These are phyloP conservation scores for Istiophorus platypterus DNA, from an alignment of 2,113 vertebrate species.

Conservation along the genomic window DNA sequence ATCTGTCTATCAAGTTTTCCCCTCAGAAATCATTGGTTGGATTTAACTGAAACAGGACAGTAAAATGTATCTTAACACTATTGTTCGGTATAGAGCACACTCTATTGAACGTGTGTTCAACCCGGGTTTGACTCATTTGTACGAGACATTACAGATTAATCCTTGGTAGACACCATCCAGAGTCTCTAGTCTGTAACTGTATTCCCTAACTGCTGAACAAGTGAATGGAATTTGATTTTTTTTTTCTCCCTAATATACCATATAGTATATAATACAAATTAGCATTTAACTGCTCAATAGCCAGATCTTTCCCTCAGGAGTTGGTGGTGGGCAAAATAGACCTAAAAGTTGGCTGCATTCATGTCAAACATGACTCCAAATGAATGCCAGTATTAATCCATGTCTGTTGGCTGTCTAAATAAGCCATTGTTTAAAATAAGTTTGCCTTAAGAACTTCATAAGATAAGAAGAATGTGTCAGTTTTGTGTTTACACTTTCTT, in stretches of 20 bases:
- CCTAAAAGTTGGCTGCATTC: background rate
- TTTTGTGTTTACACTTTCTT: background rate
- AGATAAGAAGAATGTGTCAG: background rate
- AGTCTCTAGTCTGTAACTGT: conserved; percentile 22
- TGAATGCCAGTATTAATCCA: background rate
- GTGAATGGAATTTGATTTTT: background rate
- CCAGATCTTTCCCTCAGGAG: background rate
- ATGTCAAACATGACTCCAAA: conserved; percentile 7
- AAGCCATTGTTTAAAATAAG: background rate
- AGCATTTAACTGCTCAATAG: background rate
- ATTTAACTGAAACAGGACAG: background rate
- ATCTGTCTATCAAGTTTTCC: background rate
- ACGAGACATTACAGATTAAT: background rate
- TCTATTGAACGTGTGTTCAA: background rate
- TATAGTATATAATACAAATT: background rate
- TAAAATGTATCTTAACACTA: background rate
- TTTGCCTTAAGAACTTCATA: background rate
- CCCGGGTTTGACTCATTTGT: too few species aligned
- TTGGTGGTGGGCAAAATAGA: background rate
- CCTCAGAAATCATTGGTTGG: background rate
- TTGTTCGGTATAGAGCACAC: background rate
- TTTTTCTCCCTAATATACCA: background rate
- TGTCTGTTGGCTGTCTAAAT: background rate
- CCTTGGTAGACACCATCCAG: conserved; percentile 27
- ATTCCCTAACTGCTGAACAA: background rate